phyloP scores from a whole-genome alignment of 1,140 invertebrate genomes.

The Panagrolaimus sp. region DNA sequence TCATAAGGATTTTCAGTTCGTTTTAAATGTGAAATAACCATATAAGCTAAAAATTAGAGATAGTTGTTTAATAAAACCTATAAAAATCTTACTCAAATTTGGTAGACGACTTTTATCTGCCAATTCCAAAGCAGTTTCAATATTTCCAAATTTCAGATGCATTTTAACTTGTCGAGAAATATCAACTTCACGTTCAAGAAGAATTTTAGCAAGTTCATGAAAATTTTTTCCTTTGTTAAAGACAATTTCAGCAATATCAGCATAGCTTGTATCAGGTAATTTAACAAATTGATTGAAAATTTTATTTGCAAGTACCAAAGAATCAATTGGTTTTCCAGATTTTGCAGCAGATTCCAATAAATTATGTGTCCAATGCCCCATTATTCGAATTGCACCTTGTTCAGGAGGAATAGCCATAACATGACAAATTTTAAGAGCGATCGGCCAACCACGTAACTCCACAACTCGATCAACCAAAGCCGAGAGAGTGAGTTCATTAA shows the following conservation, averaged over 20 bases:
- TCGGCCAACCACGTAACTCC: slow-evolving; percentile 30
- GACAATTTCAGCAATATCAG: slow-evolving; percentile 21
- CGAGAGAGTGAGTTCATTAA: slow-evolving; percentile 28
- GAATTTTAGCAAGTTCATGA: slow-evolving; percentile 21
- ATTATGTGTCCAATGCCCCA: slow-evolving; percentile 22
- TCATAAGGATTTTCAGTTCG: slow-evolving; percentile 16
- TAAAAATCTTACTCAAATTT: slow-evolving; percentile 31
- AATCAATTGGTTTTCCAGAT: neutral
- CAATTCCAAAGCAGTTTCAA: slow-evolving; percentile 30
- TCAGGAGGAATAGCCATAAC: slow-evolving; percentile 26
- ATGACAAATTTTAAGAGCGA: slow-evolving; percentile 30
- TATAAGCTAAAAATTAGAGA: slow-evolving; percentile 27
- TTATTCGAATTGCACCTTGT: slow-evolving; percentile 30
- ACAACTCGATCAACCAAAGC: slow-evolving; percentile 31
- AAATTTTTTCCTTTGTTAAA: slow-evolving; percentile 13
- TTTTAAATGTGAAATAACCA: slow-evolving; percentile 31
- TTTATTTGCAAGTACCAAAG: slow-evolving; percentile 16
- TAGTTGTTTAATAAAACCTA: neutral
- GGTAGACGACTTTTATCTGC: slow-evolving; percentile 34
- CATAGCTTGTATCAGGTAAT: slow-evolving; percentile 36
- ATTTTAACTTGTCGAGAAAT: slow-evolving; percentile 30
- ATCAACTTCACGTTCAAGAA: slow-evolving; percentile 31
- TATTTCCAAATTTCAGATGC: slow-evolving; percentile 32
- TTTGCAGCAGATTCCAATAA: neutral
- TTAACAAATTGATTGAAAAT: slow-evolving; percentile 24